Conservation (phyloP, 64 coral and sea anemone species). For the Catalaphyllia jardinei region DNA sequence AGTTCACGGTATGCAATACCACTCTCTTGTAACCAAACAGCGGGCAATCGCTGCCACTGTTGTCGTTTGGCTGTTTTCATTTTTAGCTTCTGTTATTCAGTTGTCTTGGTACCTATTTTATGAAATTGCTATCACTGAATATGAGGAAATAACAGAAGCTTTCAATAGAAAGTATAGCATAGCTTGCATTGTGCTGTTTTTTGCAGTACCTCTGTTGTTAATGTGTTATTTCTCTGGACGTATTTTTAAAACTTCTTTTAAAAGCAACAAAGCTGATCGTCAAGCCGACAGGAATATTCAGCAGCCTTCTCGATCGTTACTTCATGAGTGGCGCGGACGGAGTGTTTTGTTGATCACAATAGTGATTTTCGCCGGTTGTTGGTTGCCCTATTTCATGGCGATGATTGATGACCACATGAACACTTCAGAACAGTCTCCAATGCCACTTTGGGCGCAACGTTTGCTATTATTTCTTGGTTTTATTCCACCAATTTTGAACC, state of each 20-base stretch:
- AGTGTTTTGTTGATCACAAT: constrained; percentile 29
- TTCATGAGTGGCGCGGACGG: constrained; percentile 23
- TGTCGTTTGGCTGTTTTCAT: constrained; percentile 36
- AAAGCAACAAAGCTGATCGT: not conserved
- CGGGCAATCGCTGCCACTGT: not conserved
- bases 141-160: not conserved
- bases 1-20: constrained; percentile 27
- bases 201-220: not conserved
- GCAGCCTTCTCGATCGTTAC: not conserved
- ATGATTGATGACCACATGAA: not conserved
- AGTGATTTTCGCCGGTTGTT: constrained; percentile 7
- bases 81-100: constrained; percentile 1
- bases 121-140: not conserved
- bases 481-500: constrained; percentile 47
- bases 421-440: not conserved
- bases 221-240: constrained; percentile 10
- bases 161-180: not conserved
- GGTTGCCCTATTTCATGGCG: constrained; percentile 25
- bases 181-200: constrained; percentile 23
- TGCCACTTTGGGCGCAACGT: constrained; percentile 17
- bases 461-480: constrained; percentile 48
- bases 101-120: constrained; percentile 16
- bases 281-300: not conserved
- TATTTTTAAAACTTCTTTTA: constrained; percentile 10
- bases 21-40: constrained; percentile 33